Evolutionary conservation across 2,888 invertebrate genomes (phyloP).

Genomic region (Cenopis cana): DNA sequence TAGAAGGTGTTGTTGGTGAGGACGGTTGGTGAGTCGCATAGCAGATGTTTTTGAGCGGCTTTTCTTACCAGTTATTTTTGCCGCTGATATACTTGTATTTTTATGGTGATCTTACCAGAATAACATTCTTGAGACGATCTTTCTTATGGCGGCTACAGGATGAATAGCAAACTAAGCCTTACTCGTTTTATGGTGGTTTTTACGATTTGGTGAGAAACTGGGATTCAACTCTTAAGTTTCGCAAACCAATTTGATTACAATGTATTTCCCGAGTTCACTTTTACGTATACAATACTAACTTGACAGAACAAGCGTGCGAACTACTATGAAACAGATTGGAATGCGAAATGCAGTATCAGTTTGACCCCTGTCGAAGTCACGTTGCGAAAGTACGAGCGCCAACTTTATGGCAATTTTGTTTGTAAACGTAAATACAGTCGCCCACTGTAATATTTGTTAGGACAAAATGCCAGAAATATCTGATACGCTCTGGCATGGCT

Average conservation of each 20-base stretch:
- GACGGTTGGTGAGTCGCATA: too few relatives aligned
- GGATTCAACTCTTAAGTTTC: not conserved
- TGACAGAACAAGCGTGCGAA: not conserved
- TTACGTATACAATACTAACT: not conserved
- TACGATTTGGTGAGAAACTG: slow-evolving; percentile 25
- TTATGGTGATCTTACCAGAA: slow-evolving; percentile 16
- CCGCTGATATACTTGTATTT: not conserved
- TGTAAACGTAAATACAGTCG: not conserved
- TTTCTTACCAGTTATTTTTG: too few relatives aligned
- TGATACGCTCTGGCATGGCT: too few relatives aligned
- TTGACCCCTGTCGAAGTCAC: not conserved
- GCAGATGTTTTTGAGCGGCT: too few relatives aligned
- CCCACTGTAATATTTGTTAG: not conserved
- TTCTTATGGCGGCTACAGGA: slow-evolving; percentile 14
- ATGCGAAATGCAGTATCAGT: not conserved
- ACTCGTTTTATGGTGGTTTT: slow-evolving; percentile 23
- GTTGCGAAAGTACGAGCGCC: not conserved
- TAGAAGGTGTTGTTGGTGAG: too few relatives aligned
- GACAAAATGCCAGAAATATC: not conserved
- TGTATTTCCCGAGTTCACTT: not conserved
- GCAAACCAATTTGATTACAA: not conserved
- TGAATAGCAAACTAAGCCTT: slow-evolving; percentile 22
- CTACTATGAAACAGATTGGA: not conserved
- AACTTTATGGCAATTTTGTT: slow-evolving; percentile 2
- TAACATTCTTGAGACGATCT: slow-evolving; percentile 10